Base-by-base conservation (phyloP, 1,140 invertebrate genomes). In the Zophobas atratus region DNA sequence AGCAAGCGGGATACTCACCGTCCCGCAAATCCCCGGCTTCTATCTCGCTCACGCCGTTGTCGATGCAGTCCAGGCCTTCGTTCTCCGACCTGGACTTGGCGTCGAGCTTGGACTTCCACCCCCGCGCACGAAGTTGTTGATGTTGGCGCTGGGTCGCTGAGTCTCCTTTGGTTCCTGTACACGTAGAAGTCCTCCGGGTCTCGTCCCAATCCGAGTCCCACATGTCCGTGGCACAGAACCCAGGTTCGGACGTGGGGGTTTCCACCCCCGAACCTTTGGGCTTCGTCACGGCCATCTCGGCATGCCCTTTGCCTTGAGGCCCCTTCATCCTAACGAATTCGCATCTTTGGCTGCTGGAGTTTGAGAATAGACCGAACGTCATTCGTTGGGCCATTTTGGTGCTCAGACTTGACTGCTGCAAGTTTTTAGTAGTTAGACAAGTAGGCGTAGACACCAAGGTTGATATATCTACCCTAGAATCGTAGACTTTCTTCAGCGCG, bases 311-410 rank as follows among this genome's bases (percentile, higher is more conserved):
- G 6, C 96, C 96, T 84, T 94, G 92, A 6, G 98, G 98, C 70
- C 98, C 98, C 87, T 98, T 96, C 96, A 99, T 98, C 72, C 97
- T 91, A 38, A 99, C 97, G 89, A 99, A 99, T 89, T 99, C 98
- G 82, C 98, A 95, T 81, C 98, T 91, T 82, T 97, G 95, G 57
- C 93, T 92, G 34, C 91, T 90, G 35, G 92, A 90, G 56, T 92
- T 92, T 67, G 93, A 94, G 84, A 97, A 96, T 76, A 98, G 91
- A 1, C 97, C 96, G 86, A 98, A 95, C 20, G 97, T 98, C 94
- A 99, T 98, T 82, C 96, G 91, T 88, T 98, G 96, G 73, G 97
- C 97, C 90, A 99, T 94, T 89, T 97, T 97, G 48, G 95, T 96
- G 81, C 96, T 96, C 76, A 98, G 86, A 85, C 96, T 98, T 2